A percentile compares a stretch with the other conserved stretches of the same genome.
These are phyloP conservation scores for Nannoperca obscura DNA, from an alignment of 2,797 vertebrate genomes.

Conservation along the genomic window DNA sequence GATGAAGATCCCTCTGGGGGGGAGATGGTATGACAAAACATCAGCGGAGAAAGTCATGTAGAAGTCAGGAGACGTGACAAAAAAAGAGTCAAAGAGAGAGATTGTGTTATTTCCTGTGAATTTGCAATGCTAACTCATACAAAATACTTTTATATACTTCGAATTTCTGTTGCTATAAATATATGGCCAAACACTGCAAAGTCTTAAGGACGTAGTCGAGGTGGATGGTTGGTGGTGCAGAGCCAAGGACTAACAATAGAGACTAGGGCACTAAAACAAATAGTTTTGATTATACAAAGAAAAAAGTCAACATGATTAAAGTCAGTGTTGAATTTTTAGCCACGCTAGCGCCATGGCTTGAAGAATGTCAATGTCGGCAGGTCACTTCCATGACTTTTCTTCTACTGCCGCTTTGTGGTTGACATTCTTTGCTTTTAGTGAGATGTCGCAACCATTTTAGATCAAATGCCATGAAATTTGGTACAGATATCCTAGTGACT, in stretches of 20 bases:
- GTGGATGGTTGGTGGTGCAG: constrained; percentile 7
- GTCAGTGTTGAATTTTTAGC: neutral
- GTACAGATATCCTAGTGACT: neutral
- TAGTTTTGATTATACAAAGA: neutral
- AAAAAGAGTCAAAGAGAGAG: constrained; percentile 27
- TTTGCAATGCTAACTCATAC: constrained; percentile 1
- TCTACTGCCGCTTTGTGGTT: neutral
- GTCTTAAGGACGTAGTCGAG: neutral
- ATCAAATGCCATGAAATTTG: neutral
- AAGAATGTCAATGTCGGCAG: neutral
- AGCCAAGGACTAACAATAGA: neutral
- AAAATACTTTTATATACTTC: constrained; percentile 7
- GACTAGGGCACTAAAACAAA: too few relatives aligned
- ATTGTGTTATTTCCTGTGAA: constrained; percentile 25
- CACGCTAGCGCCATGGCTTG: too few relatives aligned
- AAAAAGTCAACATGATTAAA: neutral
- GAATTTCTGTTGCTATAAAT: neutral
- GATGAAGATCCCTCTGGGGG: constrained; percentile 68
- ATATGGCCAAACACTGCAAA: neutral
- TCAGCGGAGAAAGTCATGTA: constrained; percentile 66
- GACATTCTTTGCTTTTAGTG: neutral
- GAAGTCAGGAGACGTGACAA: constrained; percentile 62
- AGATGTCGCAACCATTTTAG: neutral
- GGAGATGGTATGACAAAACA: constrained; percentile 55
- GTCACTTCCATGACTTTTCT: neutral